Evolutionary conservation across 1,140 invertebrate species (phyloP), one percentile per base, ranked within the genome.

Genomic region (Chelonus insularis): DNA sequence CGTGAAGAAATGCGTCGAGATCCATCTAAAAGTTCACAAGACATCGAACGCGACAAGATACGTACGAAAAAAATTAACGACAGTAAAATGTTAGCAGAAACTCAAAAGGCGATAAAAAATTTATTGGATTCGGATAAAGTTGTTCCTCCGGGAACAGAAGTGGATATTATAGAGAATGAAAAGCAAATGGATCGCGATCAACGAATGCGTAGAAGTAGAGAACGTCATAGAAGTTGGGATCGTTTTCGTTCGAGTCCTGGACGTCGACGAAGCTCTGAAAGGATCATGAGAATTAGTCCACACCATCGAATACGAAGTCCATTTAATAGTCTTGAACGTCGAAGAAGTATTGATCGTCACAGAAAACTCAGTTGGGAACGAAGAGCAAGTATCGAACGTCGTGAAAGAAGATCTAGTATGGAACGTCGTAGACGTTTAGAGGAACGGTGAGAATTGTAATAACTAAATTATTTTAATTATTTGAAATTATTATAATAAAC

Each of bases 101-200:
- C 81, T 18, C 78, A 82, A 12, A 82, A 81, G 51, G 80, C 80
- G 1, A 79, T 82, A 4, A 82, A 82, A 23, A 67, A 77, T 55
- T 62, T 82, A 5, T 51, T 82, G 18, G 80, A 82, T 25, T 82
- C 80, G 0, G 78, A 79, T n/a, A 71, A 74, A n/a, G 71, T 81
- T 4, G 76, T 82, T 6, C 80, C 80, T 4, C 80, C 80, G 4
- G 80, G 80, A 12, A 82, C 80, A 0, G 80, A 82, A 63, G 62
- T 62, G 1, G 80, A 82, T 60, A 76, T 74, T 0, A 75, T 82
- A 14, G 72, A 80, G 37, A 70, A 66, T 1, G 76, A 82, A 18
- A 77, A 75, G 36, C 70, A 78, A 14, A 71, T 52, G 4, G 71
- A 74, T 68, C 23, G 66, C 70, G 21, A 52, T 21, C 64, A 61